phyloP scores from a whole-genome alignment of 1,140 invertebrate species.

The Euglossa dilemma region DNA sequence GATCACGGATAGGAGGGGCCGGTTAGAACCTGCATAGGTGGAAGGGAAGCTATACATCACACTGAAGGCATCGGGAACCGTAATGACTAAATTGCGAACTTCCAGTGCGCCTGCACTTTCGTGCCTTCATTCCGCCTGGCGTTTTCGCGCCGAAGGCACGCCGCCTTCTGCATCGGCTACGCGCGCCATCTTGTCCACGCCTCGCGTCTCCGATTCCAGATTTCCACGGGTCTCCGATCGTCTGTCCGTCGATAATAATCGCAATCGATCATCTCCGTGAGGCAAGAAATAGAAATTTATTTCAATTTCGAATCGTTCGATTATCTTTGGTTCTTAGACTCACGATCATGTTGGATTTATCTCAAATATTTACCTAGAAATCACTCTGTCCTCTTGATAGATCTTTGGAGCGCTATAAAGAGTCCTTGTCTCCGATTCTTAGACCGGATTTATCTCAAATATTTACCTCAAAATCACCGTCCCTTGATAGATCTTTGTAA shows the following conservation, averaged over 20 bases:
- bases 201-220: not conserved
- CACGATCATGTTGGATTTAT: too few species aligned
- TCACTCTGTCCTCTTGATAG: too few species aligned
- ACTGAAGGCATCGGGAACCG: constrained; percentile 46
- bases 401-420: too few species aligned
- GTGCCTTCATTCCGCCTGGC: constrained; percentile 41
- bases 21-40: constrained; percentile 47
- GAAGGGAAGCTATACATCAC: constrained; percentile 62
- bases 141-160: constrained; percentile 53
- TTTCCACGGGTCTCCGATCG: not conserved
- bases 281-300: too few species aligned
- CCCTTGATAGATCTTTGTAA: too few species aligned
- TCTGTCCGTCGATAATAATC: not conserved
- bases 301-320: too few species aligned
- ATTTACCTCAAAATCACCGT: too few species aligned
- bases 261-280: too few species aligned
- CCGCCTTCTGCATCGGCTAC: not conserved
- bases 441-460: too few species aligned
- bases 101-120: constrained; percentile 65
- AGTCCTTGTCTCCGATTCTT: too few species aligned
- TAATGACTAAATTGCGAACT: constrained; percentile 68
- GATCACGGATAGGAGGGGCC: constrained; percentile 33
- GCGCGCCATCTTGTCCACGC: not conserved
- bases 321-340: too few species aligned
- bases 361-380: too few species aligned